Conservation (phyloP, 2,113 vertebrate genomes). For the Plectropomus leopardus region DNA sequence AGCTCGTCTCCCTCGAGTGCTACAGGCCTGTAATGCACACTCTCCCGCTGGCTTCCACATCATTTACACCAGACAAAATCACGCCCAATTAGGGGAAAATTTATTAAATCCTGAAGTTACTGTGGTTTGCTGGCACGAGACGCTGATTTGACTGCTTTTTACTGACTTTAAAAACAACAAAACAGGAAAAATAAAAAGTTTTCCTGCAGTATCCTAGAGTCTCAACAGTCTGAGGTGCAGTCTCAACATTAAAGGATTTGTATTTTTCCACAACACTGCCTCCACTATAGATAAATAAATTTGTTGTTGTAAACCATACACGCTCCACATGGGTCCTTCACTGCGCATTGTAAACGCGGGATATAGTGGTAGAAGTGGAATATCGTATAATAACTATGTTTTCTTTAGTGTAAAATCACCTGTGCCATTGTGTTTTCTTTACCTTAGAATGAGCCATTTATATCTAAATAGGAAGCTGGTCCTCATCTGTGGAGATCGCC, state of each 20-base stretch:
- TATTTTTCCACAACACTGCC: neutral
- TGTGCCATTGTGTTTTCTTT: no score
- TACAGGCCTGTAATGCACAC: conserved; percentile 29
- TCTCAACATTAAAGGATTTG: neutral
- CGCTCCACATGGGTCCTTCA: neutral
- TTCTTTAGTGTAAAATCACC: no score
- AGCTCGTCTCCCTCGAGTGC: conserved; percentile 9
- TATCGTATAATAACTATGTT: no score
- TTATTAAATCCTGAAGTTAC: conserved; percentile 34
- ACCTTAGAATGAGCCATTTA: no score
- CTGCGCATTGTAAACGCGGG: neutral
- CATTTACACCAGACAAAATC: conserved; percentile 51
- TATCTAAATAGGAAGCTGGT: no score
- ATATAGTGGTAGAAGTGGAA: no score
- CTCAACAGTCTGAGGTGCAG: neutral
- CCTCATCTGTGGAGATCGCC: no score
- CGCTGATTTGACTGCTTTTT: conserved; percentile 22
- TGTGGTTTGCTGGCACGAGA: conserved; percentile 25
- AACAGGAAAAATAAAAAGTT: neutral
- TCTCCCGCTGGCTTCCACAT: conserved; percentile 27
- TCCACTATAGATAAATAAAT: neutral
- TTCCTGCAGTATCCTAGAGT: neutral
- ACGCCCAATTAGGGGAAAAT: conserved; percentile 70
- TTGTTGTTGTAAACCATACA: neutral
- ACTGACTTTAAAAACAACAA: conserved; percentile 23